These are phyloP conservation scores for Agapostemon virescens DNA, from an alignment of 2,888 invertebrate genomes.

Conservation along the genomic window DNA sequence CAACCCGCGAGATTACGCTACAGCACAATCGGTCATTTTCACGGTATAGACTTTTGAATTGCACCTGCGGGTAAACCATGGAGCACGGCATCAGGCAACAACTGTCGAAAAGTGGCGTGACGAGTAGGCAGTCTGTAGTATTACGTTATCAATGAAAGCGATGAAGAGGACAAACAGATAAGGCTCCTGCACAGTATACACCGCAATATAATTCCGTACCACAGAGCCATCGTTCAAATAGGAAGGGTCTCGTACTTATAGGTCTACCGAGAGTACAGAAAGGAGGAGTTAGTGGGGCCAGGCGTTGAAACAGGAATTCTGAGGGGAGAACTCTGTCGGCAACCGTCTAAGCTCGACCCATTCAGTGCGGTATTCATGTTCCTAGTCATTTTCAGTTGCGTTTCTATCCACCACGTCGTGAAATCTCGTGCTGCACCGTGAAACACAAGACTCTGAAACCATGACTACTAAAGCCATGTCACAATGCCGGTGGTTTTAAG, in stretches of 20 bases:
- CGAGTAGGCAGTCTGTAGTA: neutral
- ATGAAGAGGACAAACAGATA: slow-evolving; percentile 11
- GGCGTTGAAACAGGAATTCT: slow-evolving; percentile 5
- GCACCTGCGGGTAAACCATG: neutral
- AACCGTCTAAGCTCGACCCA: slow-evolving; percentile 10
- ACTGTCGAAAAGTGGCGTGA: neutral
- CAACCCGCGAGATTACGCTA: too few species aligned
- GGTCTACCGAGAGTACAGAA: neutral
- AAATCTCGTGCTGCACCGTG: neutral
- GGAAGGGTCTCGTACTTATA: slow-evolving; percentile 6
- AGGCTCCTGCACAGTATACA: neutral
- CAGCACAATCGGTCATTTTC: neutral
- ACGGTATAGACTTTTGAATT: neutral
- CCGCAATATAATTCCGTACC: neutral
- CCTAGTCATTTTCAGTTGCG: slow-evolving; percentile 8
- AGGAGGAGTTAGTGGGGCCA: slow-evolving; percentile 1
- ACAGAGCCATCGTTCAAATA: slow-evolving; percentile 1
- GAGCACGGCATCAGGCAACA: neutral
- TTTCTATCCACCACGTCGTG: neutral
- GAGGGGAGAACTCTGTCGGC: slow-evolving; percentile 11
- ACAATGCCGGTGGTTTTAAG: neutral
- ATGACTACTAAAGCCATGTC: neutral
- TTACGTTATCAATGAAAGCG: slow-evolving; percentile 6
- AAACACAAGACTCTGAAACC: neutral
- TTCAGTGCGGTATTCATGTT: slow-evolving; percentile 4